Conservation (phyloP, 1,140 invertebrate genomes). For the Oryzaephilus surinamensis region DNA sequence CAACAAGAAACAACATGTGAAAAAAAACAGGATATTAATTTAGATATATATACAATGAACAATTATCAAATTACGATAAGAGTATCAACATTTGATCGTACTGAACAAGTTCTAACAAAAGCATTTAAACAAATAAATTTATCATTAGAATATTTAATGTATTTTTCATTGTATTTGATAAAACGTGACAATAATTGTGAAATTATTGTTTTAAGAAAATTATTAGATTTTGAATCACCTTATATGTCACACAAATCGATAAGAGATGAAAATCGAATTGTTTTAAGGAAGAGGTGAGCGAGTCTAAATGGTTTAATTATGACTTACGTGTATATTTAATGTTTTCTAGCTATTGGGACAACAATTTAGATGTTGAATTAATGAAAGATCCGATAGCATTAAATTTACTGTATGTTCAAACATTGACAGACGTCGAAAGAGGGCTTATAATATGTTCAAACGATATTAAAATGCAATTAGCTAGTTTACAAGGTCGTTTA, state of each 20-base stretch:
- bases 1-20: conserved; percentile 77
- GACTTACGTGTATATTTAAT: conserved; percentile 7
- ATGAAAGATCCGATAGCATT: conserved; percentile 68
- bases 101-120: conserved; percentile 70
- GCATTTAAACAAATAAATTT: conserved; percentile 66
- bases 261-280: conserved; percentile 48
- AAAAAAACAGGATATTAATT: conserved; percentile 56
- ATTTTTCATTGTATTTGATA: conserved; percentile 83
- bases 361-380: conserved; percentile 68
- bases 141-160: conserved; percentile 63
- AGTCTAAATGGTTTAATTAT: background rate
- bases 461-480: conserved; percentile 58
- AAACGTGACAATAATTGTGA: conserved; percentile 63
- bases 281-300: conserved; percentile 61
- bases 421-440: conserved; percentile 71
- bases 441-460: conserved; percentile 70
- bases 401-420: conserved; percentile 82
- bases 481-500: conserved; percentile 57
- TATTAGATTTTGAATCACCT: conserved; percentile 94
- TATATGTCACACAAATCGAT: conserved; percentile 72
- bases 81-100: conserved; percentile 70
- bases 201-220: conserved; percentile 66
- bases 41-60: conserved; percentile 79
- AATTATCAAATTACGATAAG: conserved; percentile 74
- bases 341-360: conserved; percentile 77